Evolutionary conservation across 2,797 vertebrate genomes (phyloP).

Genomic region (Sebastes iracundus): DNA sequence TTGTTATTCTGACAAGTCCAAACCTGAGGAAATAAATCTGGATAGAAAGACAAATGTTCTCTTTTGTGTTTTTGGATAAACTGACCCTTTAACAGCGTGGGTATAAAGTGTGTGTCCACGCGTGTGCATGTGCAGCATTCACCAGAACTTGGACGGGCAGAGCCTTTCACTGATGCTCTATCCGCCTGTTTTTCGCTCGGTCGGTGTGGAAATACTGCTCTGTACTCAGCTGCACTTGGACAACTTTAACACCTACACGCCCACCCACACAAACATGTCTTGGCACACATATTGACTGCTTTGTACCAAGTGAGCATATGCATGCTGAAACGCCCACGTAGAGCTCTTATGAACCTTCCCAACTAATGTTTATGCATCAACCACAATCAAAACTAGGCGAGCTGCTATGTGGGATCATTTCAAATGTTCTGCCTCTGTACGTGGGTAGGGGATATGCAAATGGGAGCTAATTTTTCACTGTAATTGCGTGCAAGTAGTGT

Average conservation of each 20-base stretch:
- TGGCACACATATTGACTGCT: conserved; percentile 71
- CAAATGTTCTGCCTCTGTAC: conserved; percentile 28
- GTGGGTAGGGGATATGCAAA: conserved; percentile 53
- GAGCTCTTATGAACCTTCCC: conserved; percentile 63
- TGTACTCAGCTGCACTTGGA: conserved; percentile 56
- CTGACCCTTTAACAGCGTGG: background rate
- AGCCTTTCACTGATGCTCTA: conserved; percentile 27
- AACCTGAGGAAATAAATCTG: background rate
- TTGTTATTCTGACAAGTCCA: background rate
- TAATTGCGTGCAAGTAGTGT: conserved; percentile 6
- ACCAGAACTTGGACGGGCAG: conserved; percentile 19
- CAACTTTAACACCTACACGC: conserved; percentile 72
- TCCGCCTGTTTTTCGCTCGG: conserved; percentile 30
- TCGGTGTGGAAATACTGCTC: conserved; percentile 50
- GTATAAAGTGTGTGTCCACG: conserved; percentile 14
- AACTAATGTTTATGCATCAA: conserved; percentile 79
- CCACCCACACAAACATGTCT: conserved; percentile 71
- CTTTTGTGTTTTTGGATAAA: background rate
- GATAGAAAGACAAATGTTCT: background rate
- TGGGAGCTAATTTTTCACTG: conserved; percentile 30
- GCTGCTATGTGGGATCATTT: conserved; percentile 47
- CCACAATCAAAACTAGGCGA: conserved; percentile 56
- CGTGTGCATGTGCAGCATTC: conserved; percentile 1
- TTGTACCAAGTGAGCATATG: conserved; percentile 72
- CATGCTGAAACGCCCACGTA: conserved; percentile 67